phyloP scores from a whole-genome alignment of 2,888 invertebrate genomes.

The Caenorhabditis macrosperma region DNA sequence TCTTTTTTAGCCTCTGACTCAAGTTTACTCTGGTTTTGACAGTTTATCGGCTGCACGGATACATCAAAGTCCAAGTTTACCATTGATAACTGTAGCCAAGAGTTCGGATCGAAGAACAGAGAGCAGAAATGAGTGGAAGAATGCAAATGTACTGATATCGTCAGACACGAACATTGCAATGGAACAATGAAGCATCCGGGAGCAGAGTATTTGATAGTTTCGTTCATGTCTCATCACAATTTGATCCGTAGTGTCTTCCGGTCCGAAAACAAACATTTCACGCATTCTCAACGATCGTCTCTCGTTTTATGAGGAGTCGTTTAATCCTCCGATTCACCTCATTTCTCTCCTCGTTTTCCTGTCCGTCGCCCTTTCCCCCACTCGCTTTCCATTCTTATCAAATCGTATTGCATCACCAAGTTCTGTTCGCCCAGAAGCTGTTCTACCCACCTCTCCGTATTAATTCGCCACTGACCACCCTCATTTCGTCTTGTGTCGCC shows the following conservation, averaged over 20 bases:
- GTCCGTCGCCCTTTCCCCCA: slow-evolving; percentile 25
- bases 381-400: slow-evolving; percentile 22
- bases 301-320: slow-evolving; percentile 11
- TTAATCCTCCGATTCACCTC: slow-evolving; percentile 36
- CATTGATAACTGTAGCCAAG: too few relatives aligned
- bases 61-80: slow-evolving; percentile 55
- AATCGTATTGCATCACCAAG: slow-evolving; percentile 28
- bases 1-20: slow-evolving; percentile 21
- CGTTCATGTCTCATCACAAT: too few relatives aligned
- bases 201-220: too few relatives aligned
- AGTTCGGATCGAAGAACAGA: too few relatives aligned
- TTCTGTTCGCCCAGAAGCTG: slow-evolving; percentile 11
- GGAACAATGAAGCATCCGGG: too few relatives aligned
- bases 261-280: background rate
- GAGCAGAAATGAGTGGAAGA: too few relatives aligned
- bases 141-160: too few relatives aligned
- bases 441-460: slow-evolving; percentile 23
- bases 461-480: slow-evolving; percentile 38
- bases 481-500: slow-evolving; percentile 6
- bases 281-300: background rate
- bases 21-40: slow-evolving; percentile 50
- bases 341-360: slow-evolving; percentile 34
- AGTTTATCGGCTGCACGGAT: slow-evolving; percentile 28
- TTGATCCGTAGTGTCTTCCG: too few relatives aligned
- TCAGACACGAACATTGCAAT: too few relatives aligned